Evolutionary conservation across 2,888 invertebrate species (phyloP), one percentile per base, ranked within the genome.

Genomic region (Lordiphosa andalusiaca): DNA sequence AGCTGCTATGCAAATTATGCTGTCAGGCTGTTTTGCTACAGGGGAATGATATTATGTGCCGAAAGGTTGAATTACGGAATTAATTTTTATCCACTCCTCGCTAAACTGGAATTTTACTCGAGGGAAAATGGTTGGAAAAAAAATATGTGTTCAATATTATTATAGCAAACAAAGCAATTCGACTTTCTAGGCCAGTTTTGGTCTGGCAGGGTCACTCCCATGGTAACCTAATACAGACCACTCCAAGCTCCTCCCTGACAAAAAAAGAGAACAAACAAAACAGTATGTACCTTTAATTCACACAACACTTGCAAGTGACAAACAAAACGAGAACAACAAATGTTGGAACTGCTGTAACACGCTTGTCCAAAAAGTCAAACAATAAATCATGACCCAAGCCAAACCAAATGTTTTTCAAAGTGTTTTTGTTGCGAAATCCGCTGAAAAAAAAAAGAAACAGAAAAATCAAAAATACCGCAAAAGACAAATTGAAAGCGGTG

Each of bases 401-500:
- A 44, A 44, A 44, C 44, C 25, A 36, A 47, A 47, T 47, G 47
- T 19, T 19, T 5, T 44, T 33, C 44, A 25, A 44, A 44, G 44
- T 44, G 44, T 44, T 44, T 30, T 46, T 46, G 58, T 63, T 58
- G 63, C 66, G 46, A 63, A 63, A 63, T 66, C 40, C 50, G 12
- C 38, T 21, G 23, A 13, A 49, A 49, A 49, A 49, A 49, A 25
- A 33, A 44, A 25, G 19, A 44, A 30, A 16, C 23, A 30, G 16
- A 19, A 33, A 44, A 33, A 44, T 33, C 30, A n/a, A 39, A 49
- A 49, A 39, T 13, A 25, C 62, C 62, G 65, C 62, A 55, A 56
- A 62, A 62, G 65, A 63, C 66, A 63, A 63, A 63, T 63, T 56
- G 66, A 63, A 63, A 46, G 62, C 57, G 44, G 49, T 65, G 62